phyloP scores from a whole-genome alignment of 2,797 vertebrate species.

The Pterois miles region DNA sequence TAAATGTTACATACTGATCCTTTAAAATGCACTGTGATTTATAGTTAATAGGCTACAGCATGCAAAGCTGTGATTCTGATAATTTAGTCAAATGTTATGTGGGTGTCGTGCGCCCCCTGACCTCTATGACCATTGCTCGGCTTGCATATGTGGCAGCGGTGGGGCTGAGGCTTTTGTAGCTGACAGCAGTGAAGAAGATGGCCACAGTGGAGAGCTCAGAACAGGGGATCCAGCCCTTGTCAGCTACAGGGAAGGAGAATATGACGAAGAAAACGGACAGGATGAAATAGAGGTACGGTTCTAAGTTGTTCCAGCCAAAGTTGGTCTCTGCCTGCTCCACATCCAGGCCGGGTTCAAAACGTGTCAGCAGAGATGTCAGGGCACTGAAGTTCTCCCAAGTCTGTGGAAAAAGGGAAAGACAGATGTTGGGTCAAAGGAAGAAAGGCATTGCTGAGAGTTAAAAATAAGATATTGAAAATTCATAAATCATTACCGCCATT shows the following conservation, averaged over 20 bases:
- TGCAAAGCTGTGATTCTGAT: background rate
- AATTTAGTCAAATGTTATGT: background rate
- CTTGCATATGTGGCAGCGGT: constrained; percentile 88
- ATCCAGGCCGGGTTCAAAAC: constrained; percentile 93
- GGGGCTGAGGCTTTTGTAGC: constrained; percentile 91
- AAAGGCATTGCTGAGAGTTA: background rate
- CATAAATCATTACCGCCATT: background rate
- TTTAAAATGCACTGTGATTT: background rate
- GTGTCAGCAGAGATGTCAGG: constrained; percentile 91
- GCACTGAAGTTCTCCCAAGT: constrained; percentile 95
- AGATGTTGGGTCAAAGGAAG: background rate
- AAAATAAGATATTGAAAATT: background rate
- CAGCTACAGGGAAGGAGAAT: constrained; percentile 95
- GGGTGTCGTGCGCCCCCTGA: constrained; percentile 23
- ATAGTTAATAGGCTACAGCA: background rate
- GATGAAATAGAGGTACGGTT: constrained; percentile 94
- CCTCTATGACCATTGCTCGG: constrained; percentile 89
- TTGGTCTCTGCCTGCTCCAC: constrained; percentile 95
- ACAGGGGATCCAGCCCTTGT: constrained; percentile 94
- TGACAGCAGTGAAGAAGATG: constrained; percentile 92
- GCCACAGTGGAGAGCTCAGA: constrained; percentile 93
- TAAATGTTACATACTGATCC: no score
- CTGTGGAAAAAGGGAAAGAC: constrained; percentile 61
- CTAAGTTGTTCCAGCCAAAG: constrained; percentile 97
- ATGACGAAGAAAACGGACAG: constrained; percentile 95